Conservation (phyloP, 2,888 invertebrate genomes). For the Lochmaea capreae region DNA sequence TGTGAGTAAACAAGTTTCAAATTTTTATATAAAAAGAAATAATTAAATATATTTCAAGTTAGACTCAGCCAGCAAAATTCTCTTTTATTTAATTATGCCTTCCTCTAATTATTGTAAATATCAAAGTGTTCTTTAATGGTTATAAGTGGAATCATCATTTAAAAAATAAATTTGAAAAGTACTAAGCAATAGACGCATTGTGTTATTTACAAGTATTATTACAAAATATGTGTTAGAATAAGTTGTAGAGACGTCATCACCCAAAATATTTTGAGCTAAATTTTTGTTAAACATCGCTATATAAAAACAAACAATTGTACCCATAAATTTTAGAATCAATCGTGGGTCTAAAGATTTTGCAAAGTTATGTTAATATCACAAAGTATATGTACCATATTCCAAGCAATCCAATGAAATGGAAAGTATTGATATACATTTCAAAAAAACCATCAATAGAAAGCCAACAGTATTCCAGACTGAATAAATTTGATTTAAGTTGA, state of each 20-base stretch:
- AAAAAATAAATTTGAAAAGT: constrained; percentile 48
- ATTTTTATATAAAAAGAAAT: no score
- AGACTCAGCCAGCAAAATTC: background rate
- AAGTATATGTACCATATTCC: constrained; percentile 39
- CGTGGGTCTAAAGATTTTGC: constrained; percentile 54
- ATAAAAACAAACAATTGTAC: constrained; percentile 57
- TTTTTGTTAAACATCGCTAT: constrained; percentile 47
- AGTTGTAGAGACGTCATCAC: constrained; percentile 55
- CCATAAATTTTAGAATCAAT: constrained; percentile 59
- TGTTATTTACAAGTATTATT: constrained; percentile 59
- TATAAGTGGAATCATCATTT: constrained; percentile 46
- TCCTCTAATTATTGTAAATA: constrained; percentile 33
- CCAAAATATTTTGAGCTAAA: constrained; percentile 57
- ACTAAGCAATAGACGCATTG: constrained; percentile 53
- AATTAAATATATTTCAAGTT: no score
- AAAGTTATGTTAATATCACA: constrained; percentile 52
- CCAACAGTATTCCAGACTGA: no score
- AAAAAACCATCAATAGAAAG: no score
- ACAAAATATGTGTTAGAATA: constrained; percentile 58
- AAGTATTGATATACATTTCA: background rate
- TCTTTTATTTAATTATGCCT: constrained; percentile 34
- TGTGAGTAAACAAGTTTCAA: no score
- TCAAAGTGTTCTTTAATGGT: constrained; percentile 43
- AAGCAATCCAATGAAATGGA: no score
- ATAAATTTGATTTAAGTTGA: no score